Evolutionary conservation across 2,888 invertebrate genomes (phyloP).

Genomic region (Parthenolecanium corni): DNA sequence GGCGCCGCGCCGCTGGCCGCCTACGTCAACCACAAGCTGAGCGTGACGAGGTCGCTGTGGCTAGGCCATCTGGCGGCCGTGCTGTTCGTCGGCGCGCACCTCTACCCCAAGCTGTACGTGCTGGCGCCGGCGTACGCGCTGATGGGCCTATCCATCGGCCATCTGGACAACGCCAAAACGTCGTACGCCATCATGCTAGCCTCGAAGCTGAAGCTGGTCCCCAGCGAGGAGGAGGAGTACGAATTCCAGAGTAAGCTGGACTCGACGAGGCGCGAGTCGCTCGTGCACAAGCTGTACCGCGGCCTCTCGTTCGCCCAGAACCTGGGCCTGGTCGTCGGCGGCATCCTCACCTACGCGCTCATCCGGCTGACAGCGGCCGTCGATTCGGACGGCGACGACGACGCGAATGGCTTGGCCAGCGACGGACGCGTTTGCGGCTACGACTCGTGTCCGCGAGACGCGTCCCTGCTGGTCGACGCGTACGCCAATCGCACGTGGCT

Average conservation of each 20-base stretch:
- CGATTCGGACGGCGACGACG: background rate
- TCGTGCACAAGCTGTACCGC: conserved; percentile 29
- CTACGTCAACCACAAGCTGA: conserved; percentile 44
- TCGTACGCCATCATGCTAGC: conserved; percentile 41
- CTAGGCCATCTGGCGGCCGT: conserved; percentile 46
- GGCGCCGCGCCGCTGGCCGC: conserved; percentile 45
- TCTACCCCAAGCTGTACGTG: conserved; percentile 45
- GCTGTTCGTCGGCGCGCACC: conserved; percentile 50
- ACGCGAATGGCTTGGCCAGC: background rate
- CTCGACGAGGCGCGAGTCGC: conserved; percentile 32
- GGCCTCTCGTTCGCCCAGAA: conserved; percentile 29
- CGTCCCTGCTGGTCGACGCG: conserved; percentile 21
- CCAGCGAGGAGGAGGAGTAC: conserved; percentile 41
- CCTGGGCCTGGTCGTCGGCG: conserved; percentile 22
- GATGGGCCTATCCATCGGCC: conserved; percentile 48
- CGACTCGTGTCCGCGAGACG: conserved; percentile 44
- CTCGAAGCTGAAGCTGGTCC: conserved; percentile 40
- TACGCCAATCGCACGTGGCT: conserved; percentile 13
- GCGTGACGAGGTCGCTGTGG: conserved; percentile 38
- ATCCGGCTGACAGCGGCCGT: conserved; percentile 13
- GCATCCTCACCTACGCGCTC: conserved; percentile 27
- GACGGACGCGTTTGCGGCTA: conserved; percentile 48
- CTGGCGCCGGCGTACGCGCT: conserved; percentile 44
- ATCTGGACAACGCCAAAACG: conserved; percentile 35
- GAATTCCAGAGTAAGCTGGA: conserved; percentile 35